These are phyloP conservation scores for Tringa solitaria DNA, from an alignment of 2,113 vertebrate species.

Conservation along the genomic window DNA sequence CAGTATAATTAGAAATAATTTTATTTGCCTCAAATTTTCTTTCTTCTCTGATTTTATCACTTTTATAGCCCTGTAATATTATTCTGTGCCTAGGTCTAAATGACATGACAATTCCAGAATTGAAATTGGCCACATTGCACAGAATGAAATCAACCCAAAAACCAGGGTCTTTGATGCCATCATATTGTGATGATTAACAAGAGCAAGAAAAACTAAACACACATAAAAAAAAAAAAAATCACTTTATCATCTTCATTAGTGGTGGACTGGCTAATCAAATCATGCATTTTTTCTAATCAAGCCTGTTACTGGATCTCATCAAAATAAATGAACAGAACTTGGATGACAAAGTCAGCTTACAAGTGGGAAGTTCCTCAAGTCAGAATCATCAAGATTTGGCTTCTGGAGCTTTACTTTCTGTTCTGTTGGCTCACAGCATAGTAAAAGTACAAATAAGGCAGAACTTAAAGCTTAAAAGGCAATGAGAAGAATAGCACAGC, in stretches of 20 bases:
- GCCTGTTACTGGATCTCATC: conserved; percentile 28
- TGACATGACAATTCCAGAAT: background rate
- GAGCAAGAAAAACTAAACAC: background rate
- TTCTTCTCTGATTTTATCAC: background rate
- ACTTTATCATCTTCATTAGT: background rate
- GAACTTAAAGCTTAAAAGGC: conserved; percentile 35
- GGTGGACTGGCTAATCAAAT: background rate
- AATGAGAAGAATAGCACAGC: conserved; percentile 10
- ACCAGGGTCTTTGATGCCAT: background rate
- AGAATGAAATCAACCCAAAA: background rate
- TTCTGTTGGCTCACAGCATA: background rate
- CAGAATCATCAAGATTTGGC: conserved; percentile 52
- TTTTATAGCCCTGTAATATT: background rate
- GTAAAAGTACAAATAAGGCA: conserved; percentile 52
- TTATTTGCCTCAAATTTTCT: background rate
- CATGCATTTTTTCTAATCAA: conserved; percentile 1
- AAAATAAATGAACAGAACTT: background rate
- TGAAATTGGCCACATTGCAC: background rate
- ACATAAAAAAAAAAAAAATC: background rate
- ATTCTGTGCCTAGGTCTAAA: background rate
- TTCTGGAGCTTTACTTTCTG: conserved; percentile 36
- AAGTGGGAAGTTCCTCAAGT: conserved; percentile 35
- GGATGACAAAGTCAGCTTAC: conserved; percentile 10
- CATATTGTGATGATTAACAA: background rate
- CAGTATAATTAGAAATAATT: background rate